phyloP scores from a whole-genome alignment of 1,140 invertebrate genomes.

The Drosophila sulfurigaster region DNA sequence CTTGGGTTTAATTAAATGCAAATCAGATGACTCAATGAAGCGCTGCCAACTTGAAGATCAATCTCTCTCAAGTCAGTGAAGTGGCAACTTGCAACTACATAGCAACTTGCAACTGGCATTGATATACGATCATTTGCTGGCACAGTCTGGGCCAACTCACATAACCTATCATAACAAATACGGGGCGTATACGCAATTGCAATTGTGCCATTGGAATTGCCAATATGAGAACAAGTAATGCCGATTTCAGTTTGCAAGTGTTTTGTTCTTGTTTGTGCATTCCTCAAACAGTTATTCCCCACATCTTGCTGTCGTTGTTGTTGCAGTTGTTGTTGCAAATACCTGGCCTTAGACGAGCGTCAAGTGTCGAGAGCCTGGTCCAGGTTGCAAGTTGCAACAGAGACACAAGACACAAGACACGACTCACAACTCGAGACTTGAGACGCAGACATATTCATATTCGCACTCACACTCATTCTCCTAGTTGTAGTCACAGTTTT shows the following conservation, averaged over 20 bases:
- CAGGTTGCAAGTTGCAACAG: slow-evolving; percentile 42
- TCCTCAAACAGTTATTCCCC: slow-evolving; percentile 60
- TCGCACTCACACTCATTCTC: neutral
- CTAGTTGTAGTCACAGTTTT: slow-evolving; percentile 13
- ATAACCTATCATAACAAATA: slow-evolving; percentile 43
- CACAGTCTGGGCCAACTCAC: slow-evolving; percentile 29
- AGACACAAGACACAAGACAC: slow-evolving; percentile 16
- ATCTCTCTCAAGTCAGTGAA: neutral
- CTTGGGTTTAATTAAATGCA: slow-evolving; percentile 19
- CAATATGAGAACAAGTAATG: slow-evolving; percentile 22
- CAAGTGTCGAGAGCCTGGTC: slow-evolving; percentile 62
- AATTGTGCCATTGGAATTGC: slow-evolving; percentile 9
- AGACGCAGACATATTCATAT: neutral
- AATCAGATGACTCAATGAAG: slow-evolving; percentile 32
- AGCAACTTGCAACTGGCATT: neutral
- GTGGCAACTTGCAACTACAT: slow-evolving; percentile 54
- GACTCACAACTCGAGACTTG: neutral
- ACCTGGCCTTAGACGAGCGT: slow-evolving; percentile 64
- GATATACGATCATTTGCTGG: slow-evolving; percentile 41
- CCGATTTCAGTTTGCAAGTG: slow-evolving; percentile 49
- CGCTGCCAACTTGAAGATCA: slow-evolving; percentile 4
- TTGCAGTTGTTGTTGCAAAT: slow-evolving; percentile 45
- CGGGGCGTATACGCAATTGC: slow-evolving; percentile 57
- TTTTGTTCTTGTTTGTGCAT: slow-evolving; percentile 76
- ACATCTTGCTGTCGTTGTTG: slow-evolving; percentile 24